These are phyloP conservation scores for Lomographa bimaculata DNA, from an alignment of 2,888 invertebrate genomes.

Conservation along the genomic window DNA sequence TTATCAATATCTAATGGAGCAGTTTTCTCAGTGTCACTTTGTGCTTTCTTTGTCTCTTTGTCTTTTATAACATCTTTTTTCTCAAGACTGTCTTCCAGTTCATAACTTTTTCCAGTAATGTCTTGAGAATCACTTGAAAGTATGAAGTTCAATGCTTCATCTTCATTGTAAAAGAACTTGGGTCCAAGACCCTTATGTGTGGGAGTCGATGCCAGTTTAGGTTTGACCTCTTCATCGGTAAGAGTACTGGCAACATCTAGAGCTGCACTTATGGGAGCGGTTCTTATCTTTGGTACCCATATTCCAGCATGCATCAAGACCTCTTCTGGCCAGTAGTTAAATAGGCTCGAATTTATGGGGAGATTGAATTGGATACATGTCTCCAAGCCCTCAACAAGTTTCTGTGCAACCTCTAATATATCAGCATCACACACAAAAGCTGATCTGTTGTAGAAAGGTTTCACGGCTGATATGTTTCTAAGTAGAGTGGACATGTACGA, in stretches of 20 bases:
- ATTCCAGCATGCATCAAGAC: conserved; percentile 93
- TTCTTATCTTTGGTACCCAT: conserved; percentile 91
- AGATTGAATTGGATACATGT: conserved; percentile 88
- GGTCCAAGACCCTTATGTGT: conserved; percentile 68
- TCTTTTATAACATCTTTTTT: conserved; percentile 31
- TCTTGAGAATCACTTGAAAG: conserved; percentile 77
- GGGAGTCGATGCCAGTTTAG: conserved; percentile 62
- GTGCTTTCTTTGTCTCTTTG: conserved; percentile 20
- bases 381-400: conserved; percentile 90
- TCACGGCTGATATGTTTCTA: conserved; percentile 89
- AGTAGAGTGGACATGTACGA: conserved; percentile 93
- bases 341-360: conserved; percentile 92
- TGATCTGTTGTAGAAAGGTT: conserved; percentile 91
- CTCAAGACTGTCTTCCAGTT: conserved; percentile 29
- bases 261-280: conserved; percentile 89
- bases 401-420: conserved; percentile 89
- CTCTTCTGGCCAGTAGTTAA: conserved; percentile 95
- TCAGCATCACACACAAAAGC: conserved; percentile 94
- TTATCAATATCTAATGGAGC: conserved; percentile 48
- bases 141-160: conserved; percentile 89
- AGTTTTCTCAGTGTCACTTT: conserved; percentile 15
- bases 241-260: conserved; percentile 90
- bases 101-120: conserved; percentile 35
- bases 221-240: conserved; percentile 74
- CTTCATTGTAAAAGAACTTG: conserved; percentile 85